Evolutionary conservation across 2,888 invertebrate species (phyloP), one percentile per base, ranked within the genome.

Genomic region (Drosophila infuscata): DNA sequence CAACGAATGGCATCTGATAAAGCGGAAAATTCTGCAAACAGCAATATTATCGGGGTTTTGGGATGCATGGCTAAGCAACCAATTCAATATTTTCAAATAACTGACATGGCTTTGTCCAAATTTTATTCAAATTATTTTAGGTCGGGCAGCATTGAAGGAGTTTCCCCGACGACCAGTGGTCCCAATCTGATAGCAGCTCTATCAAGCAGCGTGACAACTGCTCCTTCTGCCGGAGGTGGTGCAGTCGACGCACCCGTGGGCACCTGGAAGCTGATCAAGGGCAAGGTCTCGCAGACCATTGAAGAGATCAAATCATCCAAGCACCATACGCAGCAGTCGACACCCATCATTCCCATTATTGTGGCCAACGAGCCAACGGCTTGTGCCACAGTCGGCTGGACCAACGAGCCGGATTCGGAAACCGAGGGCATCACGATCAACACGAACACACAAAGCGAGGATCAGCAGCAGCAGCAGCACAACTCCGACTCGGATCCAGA

Each of bases 301-400:
- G 93, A 93, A 82, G 93, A 93, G 43, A 93, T 93, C 48, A 93
- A 93, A 83, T 92, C 92, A 49, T 92, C 93, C 29, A 93, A 93
- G 81, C 83, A 89, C 64, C 70, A 79, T 41, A 54, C 83, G 65
- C 68, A 81, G 65, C 72, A 81, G 64, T 33, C 76, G 29, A 25
- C 76, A 1, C 20, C 62, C 20, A 79, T 64, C 20, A 83, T 88
- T 38, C 89, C 87, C 6, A 80, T 88, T n/a, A 83, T 89, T 12
- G 80, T 85, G 38, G 76, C 88, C 0, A 57, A 57, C 43, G 83
- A 89, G 8, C 56, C 89, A 43, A 62, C 67, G 15, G 68, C 78
- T 52, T 36, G 71, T 29, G 17, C 65, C 9, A 36, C 68, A 17
- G 82, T 78, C 5, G 84, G 81, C 25, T 85, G 88, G 76, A 74